These are phyloP conservation scores for Xyliphius kryptos DNA, from an alignment of 2,113 vertebrate genomes.

Conservation along the genomic window DNA sequence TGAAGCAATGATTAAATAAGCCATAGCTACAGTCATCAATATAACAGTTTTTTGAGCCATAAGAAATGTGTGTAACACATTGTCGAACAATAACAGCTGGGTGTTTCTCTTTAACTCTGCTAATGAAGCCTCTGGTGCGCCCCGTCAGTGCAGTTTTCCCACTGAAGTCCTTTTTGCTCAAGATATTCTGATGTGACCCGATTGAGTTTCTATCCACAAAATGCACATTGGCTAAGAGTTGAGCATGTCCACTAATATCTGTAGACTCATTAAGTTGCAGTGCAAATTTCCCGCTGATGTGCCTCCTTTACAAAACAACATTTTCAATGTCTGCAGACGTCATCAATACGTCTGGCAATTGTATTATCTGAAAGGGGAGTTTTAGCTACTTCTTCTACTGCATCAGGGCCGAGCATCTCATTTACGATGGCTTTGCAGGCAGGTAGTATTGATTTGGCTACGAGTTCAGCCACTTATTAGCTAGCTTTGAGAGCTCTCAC, in stretches of 20 bases:
- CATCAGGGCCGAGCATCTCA: neutral
- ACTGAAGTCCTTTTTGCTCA: too few relatives aligned
- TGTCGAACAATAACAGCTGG: too few relatives aligned
- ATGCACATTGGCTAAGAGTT: neutral
- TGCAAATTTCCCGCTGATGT: neutral
- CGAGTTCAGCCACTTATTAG: neutral
- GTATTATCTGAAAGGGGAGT: neutral
- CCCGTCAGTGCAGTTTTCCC: too few relatives aligned
- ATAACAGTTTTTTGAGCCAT: too few relatives aligned
- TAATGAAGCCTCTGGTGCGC: too few relatives aligned
- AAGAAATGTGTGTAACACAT: too few relatives aligned
- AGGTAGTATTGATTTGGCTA: neutral
- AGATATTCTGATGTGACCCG: too few relatives aligned
- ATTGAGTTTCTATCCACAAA: neutral
- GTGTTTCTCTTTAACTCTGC: too few relatives aligned
- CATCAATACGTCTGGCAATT: too few relatives aligned
- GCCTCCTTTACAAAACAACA: neutral
- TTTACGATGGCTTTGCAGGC: neutral
- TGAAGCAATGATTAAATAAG: too few relatives aligned
- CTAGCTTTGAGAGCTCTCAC: neutral
- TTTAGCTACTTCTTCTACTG: neutral
- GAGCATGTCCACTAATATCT: too few relatives aligned
- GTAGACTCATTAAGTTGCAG: neutral
- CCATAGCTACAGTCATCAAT: too few relatives aligned
- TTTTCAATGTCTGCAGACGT: neutral